phyloP scores from a whole-genome alignment of 2,797 vertebrate species.

The Cuculus canorus region DNA sequence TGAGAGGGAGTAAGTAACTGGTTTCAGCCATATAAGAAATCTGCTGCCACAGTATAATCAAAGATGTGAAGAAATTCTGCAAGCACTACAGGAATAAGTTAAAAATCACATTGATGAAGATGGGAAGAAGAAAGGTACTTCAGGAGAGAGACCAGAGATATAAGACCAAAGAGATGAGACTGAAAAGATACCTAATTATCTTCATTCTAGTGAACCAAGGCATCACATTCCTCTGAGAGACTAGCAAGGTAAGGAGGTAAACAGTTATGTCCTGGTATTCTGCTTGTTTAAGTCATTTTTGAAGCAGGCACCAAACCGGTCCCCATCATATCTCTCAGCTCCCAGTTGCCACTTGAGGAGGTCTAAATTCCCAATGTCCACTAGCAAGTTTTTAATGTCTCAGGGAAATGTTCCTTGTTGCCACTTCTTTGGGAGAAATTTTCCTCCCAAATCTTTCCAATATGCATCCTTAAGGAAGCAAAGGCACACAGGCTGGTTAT shows the following conservation, averaged over 20 bases:
- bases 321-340: neutral
- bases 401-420: neutral
- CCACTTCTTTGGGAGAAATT: neutral
- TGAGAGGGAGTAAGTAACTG: neutral
- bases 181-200: neutral
- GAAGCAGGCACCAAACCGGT: neutral
- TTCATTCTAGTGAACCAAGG: neutral
- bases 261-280: neutral
- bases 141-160: neutral
- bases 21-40: neutral
- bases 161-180: neutral
- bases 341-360: neutral
- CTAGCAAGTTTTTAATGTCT: neutral
- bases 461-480: neutral
- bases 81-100: neutral
- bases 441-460: neutral
- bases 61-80: neutral
- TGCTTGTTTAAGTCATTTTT: neutral
- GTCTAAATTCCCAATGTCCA: neutral
- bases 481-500: neutral
- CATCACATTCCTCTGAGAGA: neutral
- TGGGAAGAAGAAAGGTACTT: neutral
- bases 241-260: neutral
- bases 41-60: neutral
- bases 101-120: neutral